Evolutionary conservation across 1,140 invertebrate genomes (phyloP).

Genomic region (Drosophila ogumai): DNA sequence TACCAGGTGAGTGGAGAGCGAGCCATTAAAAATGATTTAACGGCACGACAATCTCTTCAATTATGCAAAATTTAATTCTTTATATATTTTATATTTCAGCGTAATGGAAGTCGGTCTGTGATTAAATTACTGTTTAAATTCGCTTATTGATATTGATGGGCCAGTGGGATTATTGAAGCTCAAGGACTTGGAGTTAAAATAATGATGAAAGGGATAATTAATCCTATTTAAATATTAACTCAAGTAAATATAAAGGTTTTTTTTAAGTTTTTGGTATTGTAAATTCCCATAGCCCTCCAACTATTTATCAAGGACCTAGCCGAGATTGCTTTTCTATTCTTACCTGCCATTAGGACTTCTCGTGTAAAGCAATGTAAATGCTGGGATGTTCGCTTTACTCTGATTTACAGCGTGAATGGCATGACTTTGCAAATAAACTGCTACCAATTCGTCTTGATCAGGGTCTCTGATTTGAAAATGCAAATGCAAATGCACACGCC

Average conservation of each 20-base stretch:
- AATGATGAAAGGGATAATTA: neutral
- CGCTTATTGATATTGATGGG: conserved; percentile 8
- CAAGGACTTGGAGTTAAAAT: neutral
- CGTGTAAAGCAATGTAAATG: conserved; percentile 37
- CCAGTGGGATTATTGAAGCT: conserved; percentile 8
- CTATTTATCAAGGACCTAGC: conserved; percentile 14
- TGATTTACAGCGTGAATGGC: conserved; percentile 52
- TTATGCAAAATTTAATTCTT: conserved; percentile 23
- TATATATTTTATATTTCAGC: neutral
- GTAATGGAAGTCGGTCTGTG: neutral
- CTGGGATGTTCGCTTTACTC: conserved; percentile 18
- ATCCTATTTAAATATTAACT: conserved; percentile 9
- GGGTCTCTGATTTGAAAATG: conserved; percentile 53
- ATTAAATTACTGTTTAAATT: conserved; percentile 26
- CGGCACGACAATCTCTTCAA: conserved; percentile 13
- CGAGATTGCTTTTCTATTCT: conserved; percentile 24
- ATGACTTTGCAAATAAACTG: conserved; percentile 52
- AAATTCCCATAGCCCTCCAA: neutral
- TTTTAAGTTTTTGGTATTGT: neutral
- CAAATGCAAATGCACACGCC: conserved; percentile 47
- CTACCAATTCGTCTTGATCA: conserved; percentile 57
- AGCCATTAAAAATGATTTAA: conserved; percentile 58
- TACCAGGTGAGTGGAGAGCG: conserved; percentile 34
- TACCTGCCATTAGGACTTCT: conserved; percentile 10
- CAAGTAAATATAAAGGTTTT: neutral